phyloP scores from a whole-genome alignment of 2,113 vertebrate species.

The Bufo bufo region DNA sequence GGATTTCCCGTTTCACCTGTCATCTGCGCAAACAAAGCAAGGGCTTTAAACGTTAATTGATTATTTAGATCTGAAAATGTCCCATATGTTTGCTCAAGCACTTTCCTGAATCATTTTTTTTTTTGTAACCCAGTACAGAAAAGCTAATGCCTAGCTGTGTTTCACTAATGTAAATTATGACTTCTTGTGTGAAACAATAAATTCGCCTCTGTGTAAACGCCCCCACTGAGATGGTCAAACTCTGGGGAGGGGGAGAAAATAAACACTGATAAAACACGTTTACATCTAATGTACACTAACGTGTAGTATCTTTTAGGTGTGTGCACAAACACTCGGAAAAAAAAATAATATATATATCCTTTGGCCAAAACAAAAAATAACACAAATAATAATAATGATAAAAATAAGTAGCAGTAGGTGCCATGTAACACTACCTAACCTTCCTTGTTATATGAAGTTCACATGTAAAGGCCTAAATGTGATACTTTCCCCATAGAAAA shows the following conservation, averaged over 20 bases:
- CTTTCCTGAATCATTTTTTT: slow-evolving; percentile 8
- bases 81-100: slow-evolving; percentile 45
- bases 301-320: too few species aligned
- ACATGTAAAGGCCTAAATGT: neutral
- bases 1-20: slow-evolving; percentile 47
- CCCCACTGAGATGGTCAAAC: neutral
- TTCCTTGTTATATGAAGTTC: neutral
- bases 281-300: neutral
- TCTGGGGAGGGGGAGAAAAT: neutral
- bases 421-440: neutral
- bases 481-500: neutral
- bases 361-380: neutral
- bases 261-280: too few species aligned
- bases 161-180: slow-evolving; percentile 6
- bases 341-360: neutral
- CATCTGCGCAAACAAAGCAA: slow-evolving; percentile 51
- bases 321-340: too few species aligned
- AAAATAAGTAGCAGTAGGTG: neutral
- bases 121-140: slow-evolving; percentile 27
- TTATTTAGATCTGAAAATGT: slow-evolving; percentile 52
- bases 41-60: slow-evolving; percentile 47
- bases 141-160: slow-evolving; percentile 14
- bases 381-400: neutral
- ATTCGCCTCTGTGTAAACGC: neutral
- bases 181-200: slow-evolving; percentile 42